phyloP scores from a whole-genome alignment of 2,113 vertebrate genomes.

The Strigops habroptila region DNA sequence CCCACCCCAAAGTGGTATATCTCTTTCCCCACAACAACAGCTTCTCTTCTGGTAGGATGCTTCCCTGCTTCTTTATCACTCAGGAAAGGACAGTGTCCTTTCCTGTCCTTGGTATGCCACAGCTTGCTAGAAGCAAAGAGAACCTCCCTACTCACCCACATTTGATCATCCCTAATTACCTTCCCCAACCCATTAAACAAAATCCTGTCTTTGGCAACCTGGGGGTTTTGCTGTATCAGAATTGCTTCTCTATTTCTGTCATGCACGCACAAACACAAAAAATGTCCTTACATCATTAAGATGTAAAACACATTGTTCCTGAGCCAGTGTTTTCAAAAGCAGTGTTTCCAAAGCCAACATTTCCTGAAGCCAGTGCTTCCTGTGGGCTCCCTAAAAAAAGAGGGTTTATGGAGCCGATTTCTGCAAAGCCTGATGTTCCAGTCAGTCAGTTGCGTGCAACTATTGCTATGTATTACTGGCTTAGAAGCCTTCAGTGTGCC shows the following conservation, averaged over 20 bases:
- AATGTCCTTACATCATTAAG: not conserved
- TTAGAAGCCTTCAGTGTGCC: not conserved
- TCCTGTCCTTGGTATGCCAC: not conserved
- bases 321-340: not conserved
- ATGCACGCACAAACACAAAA: not conserved
- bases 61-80: not conserved
- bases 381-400: not conserved
- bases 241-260: not conserved
- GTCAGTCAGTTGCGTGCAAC: not conserved
- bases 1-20: not conserved
- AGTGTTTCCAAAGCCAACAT: not conserved
- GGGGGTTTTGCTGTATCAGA: not conserved
- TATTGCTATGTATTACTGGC: not conserved
- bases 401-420: not conserved
- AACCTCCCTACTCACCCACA: not conserved
- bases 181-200: not conserved
- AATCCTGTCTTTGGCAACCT: not conserved
- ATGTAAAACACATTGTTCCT: not conserved
- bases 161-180: not conserved
- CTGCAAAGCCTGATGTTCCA: conserved; percentile 4
- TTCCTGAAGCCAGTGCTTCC: not conserved
- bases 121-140: not conserved
- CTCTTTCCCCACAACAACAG: not conserved
- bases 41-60: not conserved
- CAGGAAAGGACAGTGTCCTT: not conserved